Base-by-base conservation (phyloP, 2,113 vertebrate genomes). In the Nymphicus hollandicus region DNA sequence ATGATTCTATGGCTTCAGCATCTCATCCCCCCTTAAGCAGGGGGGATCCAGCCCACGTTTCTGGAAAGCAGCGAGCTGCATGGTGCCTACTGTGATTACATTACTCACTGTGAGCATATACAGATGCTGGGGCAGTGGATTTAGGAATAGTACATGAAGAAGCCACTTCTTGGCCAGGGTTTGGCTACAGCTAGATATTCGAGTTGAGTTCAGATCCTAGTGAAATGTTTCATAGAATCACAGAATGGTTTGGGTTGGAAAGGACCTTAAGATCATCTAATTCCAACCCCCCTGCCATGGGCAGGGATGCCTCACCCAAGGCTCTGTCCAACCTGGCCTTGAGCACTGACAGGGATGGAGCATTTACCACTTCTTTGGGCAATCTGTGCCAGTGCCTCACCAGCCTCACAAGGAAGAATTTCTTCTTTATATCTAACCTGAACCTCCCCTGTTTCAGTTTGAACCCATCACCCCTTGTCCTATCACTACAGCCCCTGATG, bases 1-100 rank as follows among this genome's bases (percentile, higher is more conserved):
- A 23, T 23, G 33, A 58, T 14, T n/a, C 55, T 35, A 3, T 35
- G 56, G 35, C 15, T 27, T 44, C 31, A 56, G 25, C 17, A 27
- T 63, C 65, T 31, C 44, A 8, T 6, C 11, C 24, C 7, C 6
- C 39, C 29, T 27, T 5, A 7, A 35, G 52, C 56, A 78, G 16
- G 24, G 49, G 53, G 27, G 60, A 17, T 78, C 39, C 44, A 60
- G 68, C 35, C 33, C 1, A 0, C 33, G 8, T 19, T 72, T 58
- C n/a, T 58, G 47, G n/a, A 63, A 13, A 53, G 64, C 47, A 70
- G 2, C 10, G 17, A 15, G 33, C n/a, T 0, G 0, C 24, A 9
- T 0, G 1, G 66, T 35, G 23, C 2, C 9, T n/a, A 1, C 23
- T 71, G 28, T 28, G 27, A 8, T 39, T 60, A 5, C 3, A 1